A percentile compares a stretch with the other conserved stretches of the same genome.
Evolutionary conservation across 2,113 vertebrate species (phyloP).

Genomic region (Otus sunia): DNA sequence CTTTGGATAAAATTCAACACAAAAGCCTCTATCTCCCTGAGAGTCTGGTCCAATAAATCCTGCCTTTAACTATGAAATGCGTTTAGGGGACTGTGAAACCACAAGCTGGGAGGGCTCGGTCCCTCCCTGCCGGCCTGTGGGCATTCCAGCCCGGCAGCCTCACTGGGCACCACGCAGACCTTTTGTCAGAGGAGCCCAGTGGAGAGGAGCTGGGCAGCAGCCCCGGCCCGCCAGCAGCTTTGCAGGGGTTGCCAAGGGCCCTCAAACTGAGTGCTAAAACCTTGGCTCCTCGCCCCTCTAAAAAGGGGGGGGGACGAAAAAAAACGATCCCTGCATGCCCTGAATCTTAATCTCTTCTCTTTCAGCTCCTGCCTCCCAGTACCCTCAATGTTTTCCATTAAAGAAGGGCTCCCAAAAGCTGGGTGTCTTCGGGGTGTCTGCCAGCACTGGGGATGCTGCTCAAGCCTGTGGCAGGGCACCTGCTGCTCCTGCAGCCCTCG

Average conservation of each 20-base stretch:
- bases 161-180: neutral
- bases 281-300: neutral
- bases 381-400: neutral
- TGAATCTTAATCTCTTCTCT: constrained; percentile 44
- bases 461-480: neutral
- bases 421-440: neutral
- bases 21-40: constrained; percentile 38
- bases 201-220: neutral
- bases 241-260: constrained; percentile 22
- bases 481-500: neutral
- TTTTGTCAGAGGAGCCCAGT: neutral
- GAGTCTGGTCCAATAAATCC: constrained; percentile 44
- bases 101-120: neutral
- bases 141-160: neutral
- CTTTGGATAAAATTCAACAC: constrained; percentile 50
- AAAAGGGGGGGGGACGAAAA: neutral
- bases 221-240: neutral
- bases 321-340: neutral
- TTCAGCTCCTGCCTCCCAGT: neutral
- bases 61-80: neutral
- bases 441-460: neutral
- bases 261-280: neutral
- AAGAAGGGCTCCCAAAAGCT: neutral
- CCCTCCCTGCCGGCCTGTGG: neutral
- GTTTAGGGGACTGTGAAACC: neutral